Evolutionary conservation across 2,113 vertebrate species (phyloP), one percentile per base, ranked within the genome.

Genomic region (Toxotes chatareus): DNA sequence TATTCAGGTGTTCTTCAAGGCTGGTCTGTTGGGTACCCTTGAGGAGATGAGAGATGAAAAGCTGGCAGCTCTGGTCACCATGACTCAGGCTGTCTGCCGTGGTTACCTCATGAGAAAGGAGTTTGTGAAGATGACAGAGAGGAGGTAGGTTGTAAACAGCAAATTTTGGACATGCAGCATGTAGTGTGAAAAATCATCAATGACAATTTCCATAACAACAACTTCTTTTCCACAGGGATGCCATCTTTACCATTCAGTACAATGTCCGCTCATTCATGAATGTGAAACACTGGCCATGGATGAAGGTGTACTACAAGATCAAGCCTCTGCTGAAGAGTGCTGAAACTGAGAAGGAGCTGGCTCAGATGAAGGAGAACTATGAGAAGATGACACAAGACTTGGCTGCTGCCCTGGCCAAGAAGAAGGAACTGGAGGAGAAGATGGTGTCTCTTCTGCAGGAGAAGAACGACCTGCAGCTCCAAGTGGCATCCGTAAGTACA

Each of bases 241-340:
- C 90, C 53, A 73, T 92, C 27, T 92, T 0, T 31, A 88, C 91
- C 40, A 80, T 92, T 36, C 89, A 91, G 69, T 92, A 91, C 84
- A 91, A 91, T 4, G 8, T 92, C 40, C 87, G 91, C 64, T 92
- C 91, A 77, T 92, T 92, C 82, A 92, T 87, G 86, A 92, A 92
- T 89, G 91, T 92, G 23, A 92, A 92, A 80, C 83, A 90, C 71
- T 92, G 91, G 91, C 89, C 89, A 90, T 92, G 91, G 91, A 92
- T 92, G 91, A 92, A 92, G 79, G 91, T 92, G 36, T 92, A 92
- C 85, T 92, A 91, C 86, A 92, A 92, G 88, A 92, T 92, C 83
- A 92, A 92, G 76, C 91, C 91, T 83, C 76, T 92, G 76, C 89
- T 91, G 61, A 27, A 27, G 27, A 27, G 27, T 27, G 27, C 27